Conservation (phyloP, 2,888 invertebrate genomes). For the Stenchaetothrips biformis region DNA sequence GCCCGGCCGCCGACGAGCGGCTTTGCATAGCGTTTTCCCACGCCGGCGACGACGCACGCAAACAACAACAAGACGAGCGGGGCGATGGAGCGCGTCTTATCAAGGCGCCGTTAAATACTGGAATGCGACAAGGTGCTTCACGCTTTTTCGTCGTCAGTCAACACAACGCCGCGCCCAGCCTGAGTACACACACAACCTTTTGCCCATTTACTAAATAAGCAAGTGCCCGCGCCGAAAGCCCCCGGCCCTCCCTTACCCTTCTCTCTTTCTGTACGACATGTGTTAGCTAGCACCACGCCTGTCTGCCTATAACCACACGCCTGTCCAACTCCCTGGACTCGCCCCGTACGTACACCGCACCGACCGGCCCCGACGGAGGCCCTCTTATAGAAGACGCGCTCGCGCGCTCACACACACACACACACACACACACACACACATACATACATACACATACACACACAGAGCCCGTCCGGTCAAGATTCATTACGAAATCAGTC, state of each 20-base stretch:
- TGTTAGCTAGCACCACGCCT: conserved; percentile 34
- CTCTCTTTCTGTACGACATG: conserved; percentile 32
- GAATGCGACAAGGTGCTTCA: conserved; percentile 5
- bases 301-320: conserved; percentile 33
- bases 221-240: conserved; percentile 34
- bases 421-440: not conserved
- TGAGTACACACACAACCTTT: not conserved
- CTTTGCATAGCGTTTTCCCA: no score
- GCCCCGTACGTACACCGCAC: no score
- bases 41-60: no score
- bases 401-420: not conserved
- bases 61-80: no score
- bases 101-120: no score
- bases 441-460: not conserved
- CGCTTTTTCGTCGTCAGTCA: not conserved
- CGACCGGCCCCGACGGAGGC: no score
- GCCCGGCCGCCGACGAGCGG: no score
- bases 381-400: no score
- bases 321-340: conserved; percentile 28
- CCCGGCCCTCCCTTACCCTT: conserved; percentile 33
- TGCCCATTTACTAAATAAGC: conserved; percentile 32
- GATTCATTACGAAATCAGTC: not conserved
- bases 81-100: no score
- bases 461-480: not conserved
- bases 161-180: not conserved